Percentiles rank a stretch among this genome's conserved stretches.
These are phyloP conservation scores for Fragum fragum DNA, from an alignment of 2,888 invertebrate genomes.

Conservation along the genomic window DNA sequence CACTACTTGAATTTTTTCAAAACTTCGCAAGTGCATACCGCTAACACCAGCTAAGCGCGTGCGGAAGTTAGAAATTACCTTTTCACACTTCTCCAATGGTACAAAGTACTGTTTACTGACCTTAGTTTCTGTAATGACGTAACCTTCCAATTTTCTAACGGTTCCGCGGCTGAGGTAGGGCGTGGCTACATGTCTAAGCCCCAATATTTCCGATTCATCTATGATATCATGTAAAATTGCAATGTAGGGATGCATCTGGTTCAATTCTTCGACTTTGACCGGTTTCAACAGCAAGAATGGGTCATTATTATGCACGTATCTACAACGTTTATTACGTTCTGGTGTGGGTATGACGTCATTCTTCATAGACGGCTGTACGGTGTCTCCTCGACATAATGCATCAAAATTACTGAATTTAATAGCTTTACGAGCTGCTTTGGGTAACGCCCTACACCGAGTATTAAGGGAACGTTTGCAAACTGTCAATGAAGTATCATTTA, in stretches of 20 bases:
- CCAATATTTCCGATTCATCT: neutral
- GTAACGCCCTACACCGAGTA: neutral
- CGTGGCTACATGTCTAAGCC: neutral
- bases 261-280: constrained; percentile 21
- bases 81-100: neutral
- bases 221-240: constrained; percentile 15
- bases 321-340: neutral
- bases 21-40: constrained; percentile 11
- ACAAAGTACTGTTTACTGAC: constrained; percentile 19
- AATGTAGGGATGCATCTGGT: constrained; percentile 8
- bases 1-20: constrained; percentile 24
- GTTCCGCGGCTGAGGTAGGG: constrained; percentile 12
- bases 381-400: constrained; percentile 23
- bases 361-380: neutral
- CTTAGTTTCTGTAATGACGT: constrained; percentile 7
- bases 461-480: neutral
- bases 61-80: neutral
- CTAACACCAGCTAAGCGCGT: constrained; percentile 2
- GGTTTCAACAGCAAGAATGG: constrained; percentile 20
- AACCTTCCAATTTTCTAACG: neutral
- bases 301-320: constrained; percentile 22
- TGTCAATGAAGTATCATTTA: neutral
- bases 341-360: neutral
- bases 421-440: neutral
- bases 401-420: neutral